Evolutionary conservation across 2,797 vertebrate genomes (phyloP), one percentile per base, ranked within the genome.

Genomic region (Amniataba percoides): DNA sequence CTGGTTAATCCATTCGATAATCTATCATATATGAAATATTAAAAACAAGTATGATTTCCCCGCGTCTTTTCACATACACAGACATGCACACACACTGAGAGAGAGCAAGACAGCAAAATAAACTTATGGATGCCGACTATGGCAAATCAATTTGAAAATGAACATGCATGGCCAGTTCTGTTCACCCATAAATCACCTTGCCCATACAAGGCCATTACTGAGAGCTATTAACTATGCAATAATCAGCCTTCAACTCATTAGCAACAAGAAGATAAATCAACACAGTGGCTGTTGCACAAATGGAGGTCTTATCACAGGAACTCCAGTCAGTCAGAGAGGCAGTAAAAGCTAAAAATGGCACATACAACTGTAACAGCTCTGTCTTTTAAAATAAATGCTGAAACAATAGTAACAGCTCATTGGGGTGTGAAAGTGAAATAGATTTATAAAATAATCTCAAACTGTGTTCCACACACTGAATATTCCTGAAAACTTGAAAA

Each of bases 171-270:
- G 53, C 67, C 66, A 59, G 66, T 69, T 70, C 57, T 56, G 49
- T 70, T 87, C 39, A 64, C 19, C 84, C 84, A 86, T 91, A 78
- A 88, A 90, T 93, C 89, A 89, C 48, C 56, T 65, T 77, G 83
- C 77, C 88, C 45, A 73, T 79, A 62, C 66, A n/a, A 73, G 82
- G 65, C 82, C 74, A 85, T 88, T 85, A 90, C 70, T 63, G 64
- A 60, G 83, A 75, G 77, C 78, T 86, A 84, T 86, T 87, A 90
- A 87, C 87, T 57, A 62, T 49, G n/a, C 58, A 46, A 67, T 86
- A 86, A 91, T 88, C 87, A 89, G 83, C 61, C 81, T 71, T 83
- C 79, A 72, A 76, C 80, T 92, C 83, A 88, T 93, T 89, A 87
- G 67, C 61, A 72, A 74, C 18, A 1, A 74, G 81, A 53, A 77